Conservation (phyloP, 2,888 invertebrate genomes). For the Stomorhina lunata region DNA sequence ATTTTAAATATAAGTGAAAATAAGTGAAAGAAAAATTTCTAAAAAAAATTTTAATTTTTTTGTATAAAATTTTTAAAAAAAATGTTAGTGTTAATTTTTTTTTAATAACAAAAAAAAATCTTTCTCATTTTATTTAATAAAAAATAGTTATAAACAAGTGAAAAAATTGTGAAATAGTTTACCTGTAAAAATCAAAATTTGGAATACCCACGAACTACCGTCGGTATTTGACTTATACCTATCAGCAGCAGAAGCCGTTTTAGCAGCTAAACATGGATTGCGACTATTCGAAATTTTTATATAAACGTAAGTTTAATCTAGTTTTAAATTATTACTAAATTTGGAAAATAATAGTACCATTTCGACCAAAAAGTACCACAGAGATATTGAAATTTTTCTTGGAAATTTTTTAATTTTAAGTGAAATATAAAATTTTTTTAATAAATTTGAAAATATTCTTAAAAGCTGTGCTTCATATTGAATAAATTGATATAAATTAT, state of each 20-base stretch:
- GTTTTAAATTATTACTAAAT: not conserved
- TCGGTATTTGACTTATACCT: not conserved
- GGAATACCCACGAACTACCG: slow-evolving; percentile 20
- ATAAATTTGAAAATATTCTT: no score
- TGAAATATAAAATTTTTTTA: no score
- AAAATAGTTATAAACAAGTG: slow-evolving; percentile 4
- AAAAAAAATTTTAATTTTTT: not conserved
- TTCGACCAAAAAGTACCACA: no score
- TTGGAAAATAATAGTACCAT: no score
- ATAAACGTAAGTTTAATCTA: slow-evolving; percentile 70
- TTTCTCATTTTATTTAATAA: not conserved
- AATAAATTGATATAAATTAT: no score
- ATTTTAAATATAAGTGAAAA: no score
- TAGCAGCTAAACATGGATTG: slow-evolving; percentile 66
- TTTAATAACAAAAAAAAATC: not conserved
- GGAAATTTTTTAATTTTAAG: no score
- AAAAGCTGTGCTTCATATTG: no score
- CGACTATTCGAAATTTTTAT: slow-evolving; percentile 70
- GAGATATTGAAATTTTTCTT: no score
- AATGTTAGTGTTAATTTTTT: not conserved
- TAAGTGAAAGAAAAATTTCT: no score
- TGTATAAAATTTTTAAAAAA: not conserved
- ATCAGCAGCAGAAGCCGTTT: not conserved
- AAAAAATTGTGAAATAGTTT: slow-evolving; percentile 2
- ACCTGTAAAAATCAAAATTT: not conserved